Evolutionary conservation across 2,888 invertebrate genomes (phyloP), one percentile per base, ranked within the genome.

Genomic region (Danaus chrysippus): DNA sequence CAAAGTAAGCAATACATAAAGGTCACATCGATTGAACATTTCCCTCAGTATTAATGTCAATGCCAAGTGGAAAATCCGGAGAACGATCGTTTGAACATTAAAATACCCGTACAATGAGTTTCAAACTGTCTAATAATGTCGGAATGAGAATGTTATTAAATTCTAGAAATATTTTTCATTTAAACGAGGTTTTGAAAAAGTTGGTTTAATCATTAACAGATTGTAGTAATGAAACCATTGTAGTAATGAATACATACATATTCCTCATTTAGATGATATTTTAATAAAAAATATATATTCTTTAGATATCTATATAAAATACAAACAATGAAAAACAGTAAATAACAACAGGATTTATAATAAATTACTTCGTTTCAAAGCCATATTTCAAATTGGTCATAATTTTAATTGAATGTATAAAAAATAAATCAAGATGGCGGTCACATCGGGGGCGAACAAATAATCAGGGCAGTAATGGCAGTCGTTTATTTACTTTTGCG

Each of bases 401-500:
- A 76, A 78, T 75, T 77, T 75, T 75, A 71, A 71, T 68, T 65
- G 65, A 61, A 64, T 61, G 62, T 56, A 71, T 74, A 74, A 75
- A 76, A 76, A 75, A 74, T 75, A 64, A 65, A 77, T 73, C 82
- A 90, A 90, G 82, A 91, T 91, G 90, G 89, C 89, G 79, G 61
- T 74, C 69, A 78, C 68, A 75, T 76, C 74, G 78, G 80, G 86
- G 87, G 82, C 73, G 73, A 79, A 73, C 75, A 83, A 87, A 88
- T 87, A 89, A 89, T 87, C 86, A 87, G 90, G 83, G 83, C 84
- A 86, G 83, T 88, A 84, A 89, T 87, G 84, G 84, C 73, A 76
- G 81, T 73, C 85, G 83, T 86, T 83, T 91, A 91, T 91, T 91
- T 91, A 91, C 90, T 89, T 89, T 89, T 84, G 76, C 82, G 77